phyloP scores from a whole-genome alignment of 2,113 vertebrate species.

The Corythornis cristatus region DNA sequence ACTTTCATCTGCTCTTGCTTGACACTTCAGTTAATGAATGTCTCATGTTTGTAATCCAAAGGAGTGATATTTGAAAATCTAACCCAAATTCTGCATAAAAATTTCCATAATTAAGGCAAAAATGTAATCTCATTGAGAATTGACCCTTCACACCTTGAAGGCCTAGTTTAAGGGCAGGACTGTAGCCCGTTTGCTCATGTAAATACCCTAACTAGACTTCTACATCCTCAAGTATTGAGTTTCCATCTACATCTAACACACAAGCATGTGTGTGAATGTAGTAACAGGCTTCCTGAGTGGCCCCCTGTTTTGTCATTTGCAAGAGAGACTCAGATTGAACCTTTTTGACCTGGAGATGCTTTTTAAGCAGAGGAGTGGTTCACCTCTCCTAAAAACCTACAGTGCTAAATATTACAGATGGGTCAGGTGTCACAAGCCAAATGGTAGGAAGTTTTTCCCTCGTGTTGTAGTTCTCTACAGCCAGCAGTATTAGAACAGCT shows the following conservation, averaged over 20 bases:
- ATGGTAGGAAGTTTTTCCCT: background rate
- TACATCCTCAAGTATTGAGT: background rate
- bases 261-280: background rate
- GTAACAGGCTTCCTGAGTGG: background rate
- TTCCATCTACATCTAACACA: background rate
- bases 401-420: background rate
- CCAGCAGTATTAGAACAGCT: background rate
- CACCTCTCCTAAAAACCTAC: background rate
- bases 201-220: background rate
- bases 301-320: background rate
- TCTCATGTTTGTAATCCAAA: background rate
- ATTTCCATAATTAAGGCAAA: constrained; percentile 1
- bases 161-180: background rate
- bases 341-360: background rate
- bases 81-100: background rate
- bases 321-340: background rate
- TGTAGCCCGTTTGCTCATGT: background rate
- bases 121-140: background rate
- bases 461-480: background rate
- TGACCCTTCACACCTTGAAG: background rate
- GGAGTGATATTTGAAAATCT: background rate
- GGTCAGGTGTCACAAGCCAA: background rate
- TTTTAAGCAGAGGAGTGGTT: background rate
- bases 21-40: constrained; percentile 10
- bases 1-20: constrained; percentile 37